Evolutionary conservation across 2,888 invertebrate genomes (phyloP).

Genomic region (Trissonchulus sp.): DNA sequence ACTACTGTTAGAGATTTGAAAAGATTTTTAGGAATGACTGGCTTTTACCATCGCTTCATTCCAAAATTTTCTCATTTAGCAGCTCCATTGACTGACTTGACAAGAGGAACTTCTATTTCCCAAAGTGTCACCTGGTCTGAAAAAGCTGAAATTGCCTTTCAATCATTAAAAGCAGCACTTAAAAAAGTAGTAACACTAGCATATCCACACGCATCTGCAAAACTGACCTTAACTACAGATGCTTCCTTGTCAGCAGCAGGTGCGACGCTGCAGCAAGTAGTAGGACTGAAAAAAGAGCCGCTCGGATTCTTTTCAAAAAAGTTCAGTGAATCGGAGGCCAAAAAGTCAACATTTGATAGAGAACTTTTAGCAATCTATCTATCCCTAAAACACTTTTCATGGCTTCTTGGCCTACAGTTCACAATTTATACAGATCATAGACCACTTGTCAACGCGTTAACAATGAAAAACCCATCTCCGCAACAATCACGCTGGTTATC

Average conservation of each 20-base stretch:
- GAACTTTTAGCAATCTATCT: constrained; percentile 15
- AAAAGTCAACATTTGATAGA: constrained; percentile 6
- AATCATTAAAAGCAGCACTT: constrained; percentile 4
- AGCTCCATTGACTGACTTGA: constrained; percentile 24
- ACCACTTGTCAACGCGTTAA: constrained; percentile 19
- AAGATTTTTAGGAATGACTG: constrained; percentile 7
- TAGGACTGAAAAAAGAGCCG: not conserved
- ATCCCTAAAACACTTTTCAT: constrained; percentile 17
- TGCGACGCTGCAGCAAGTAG: constrained; percentile 11
- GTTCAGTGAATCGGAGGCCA: constrained; percentile 2
- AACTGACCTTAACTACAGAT: constrained; percentile 22
- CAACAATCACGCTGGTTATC: constrained; percentile 23
- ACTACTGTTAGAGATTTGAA: not conserved
- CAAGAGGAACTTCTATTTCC: not conserved
- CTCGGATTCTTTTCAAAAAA: constrained; percentile 20
- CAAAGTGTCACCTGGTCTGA: constrained; percentile 1
- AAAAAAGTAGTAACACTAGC: constrained; percentile 9
- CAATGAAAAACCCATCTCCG: constrained; percentile 12
- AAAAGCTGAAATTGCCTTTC: constrained; percentile 1
- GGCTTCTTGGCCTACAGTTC: constrained; percentile 14
- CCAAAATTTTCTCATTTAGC: constrained; percentile 15
- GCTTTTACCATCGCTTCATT: constrained; percentile 19
- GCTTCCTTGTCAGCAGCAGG: constrained; percentile 14
- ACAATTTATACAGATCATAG: constrained; percentile 23
- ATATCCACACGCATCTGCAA: not conserved